Conservation (phyloP, 2,888 invertebrate species). For the Philereme vetulata region DNA sequence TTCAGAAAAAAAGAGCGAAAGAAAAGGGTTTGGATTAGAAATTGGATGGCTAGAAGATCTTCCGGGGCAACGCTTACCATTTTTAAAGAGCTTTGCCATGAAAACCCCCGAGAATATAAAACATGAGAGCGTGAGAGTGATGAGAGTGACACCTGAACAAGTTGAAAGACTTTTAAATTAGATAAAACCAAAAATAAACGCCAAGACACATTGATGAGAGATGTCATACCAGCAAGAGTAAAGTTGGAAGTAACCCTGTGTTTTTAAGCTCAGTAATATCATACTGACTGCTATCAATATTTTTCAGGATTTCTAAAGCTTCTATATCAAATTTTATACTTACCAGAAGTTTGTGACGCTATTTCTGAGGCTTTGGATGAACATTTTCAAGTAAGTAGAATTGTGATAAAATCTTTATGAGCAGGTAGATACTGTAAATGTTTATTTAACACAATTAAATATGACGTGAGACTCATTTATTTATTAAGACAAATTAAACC, state of each 20-base stretch:
- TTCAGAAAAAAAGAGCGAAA: conserved; percentile 28
- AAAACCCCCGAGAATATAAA: conserved; percentile 33
- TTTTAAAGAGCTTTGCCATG: conserved; percentile 34
- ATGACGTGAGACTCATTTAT: too few relatives aligned
- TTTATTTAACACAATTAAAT: conserved; percentile 30
- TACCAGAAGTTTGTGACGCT: conserved; percentile 33
- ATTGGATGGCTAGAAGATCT: conserved; percentile 29
- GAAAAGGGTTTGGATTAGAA: conserved; percentile 28
- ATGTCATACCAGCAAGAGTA: conserved; percentile 30
- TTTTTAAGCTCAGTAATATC: conserved; percentile 28
- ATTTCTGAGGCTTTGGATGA: conserved; percentile 26
- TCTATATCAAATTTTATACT: conserved; percentile 29
- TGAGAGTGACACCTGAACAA: conserved; percentile 31
- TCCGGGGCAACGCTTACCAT: conserved; percentile 28
- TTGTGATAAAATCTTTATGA: conserved; percentile 18
- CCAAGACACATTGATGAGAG: conserved; percentile 26
- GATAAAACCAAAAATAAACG: conserved; percentile 28
- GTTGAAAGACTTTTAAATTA: conserved; percentile 31
- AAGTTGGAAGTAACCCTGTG: conserved; percentile 22
- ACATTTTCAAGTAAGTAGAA: conserved; percentile 32
- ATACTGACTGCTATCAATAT: conserved; percentile 24
- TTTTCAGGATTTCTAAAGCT: conserved; percentile 31
- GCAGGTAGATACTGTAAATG: conserved; percentile 23
- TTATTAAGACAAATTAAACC: too few relatives aligned
- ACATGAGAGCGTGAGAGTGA: too few relatives aligned